Evolutionary conservation across 2,888 invertebrate genomes (phyloP).

Genomic region (Epistrophella euchroma): DNA sequence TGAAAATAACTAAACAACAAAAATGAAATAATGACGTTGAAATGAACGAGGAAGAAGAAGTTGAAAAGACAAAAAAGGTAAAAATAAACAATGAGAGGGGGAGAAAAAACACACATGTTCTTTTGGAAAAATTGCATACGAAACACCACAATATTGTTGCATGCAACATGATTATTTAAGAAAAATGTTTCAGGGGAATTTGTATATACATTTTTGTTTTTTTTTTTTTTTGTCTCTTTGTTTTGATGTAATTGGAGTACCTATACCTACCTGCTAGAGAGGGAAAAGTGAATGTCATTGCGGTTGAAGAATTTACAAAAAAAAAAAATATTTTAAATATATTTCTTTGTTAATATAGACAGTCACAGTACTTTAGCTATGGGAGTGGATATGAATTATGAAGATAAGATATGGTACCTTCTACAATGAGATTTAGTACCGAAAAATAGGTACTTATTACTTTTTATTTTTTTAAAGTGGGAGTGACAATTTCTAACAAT

Average conservation of each 20-base stretch:
- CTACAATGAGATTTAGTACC: background rate
- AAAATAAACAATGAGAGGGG: slow-evolving; percentile 40
- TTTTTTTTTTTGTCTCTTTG: background rate
- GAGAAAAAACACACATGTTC: slow-evolving; percentile 25
- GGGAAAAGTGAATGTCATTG: slow-evolving; percentile 16
- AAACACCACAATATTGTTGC: slow-evolving; percentile 9
- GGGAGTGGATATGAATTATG: background rate
- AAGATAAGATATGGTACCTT: background rate
- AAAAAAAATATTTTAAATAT: background rate
- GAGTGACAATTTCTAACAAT: background rate
- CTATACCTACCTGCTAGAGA: background rate
- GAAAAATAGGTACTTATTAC: background rate
- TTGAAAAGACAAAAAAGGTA: slow-evolving; percentile 33
- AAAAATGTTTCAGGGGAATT: background rate
- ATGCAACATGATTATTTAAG: slow-evolving; percentile 16
- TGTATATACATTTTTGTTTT: background rate
- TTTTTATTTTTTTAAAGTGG: background rate
- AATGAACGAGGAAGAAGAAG: slow-evolving; percentile 54
- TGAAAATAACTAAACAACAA: slow-evolving; percentile 57
- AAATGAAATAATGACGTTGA: slow-evolving; percentile 49
- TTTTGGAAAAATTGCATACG: background rate
- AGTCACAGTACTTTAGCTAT: no score
- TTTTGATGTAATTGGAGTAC: background rate
- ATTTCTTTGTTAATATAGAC: background rate
- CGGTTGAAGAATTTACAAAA: background rate